Conservation (phyloP, 2,888 invertebrate genomes). For the Spialia ferax region DNA sequence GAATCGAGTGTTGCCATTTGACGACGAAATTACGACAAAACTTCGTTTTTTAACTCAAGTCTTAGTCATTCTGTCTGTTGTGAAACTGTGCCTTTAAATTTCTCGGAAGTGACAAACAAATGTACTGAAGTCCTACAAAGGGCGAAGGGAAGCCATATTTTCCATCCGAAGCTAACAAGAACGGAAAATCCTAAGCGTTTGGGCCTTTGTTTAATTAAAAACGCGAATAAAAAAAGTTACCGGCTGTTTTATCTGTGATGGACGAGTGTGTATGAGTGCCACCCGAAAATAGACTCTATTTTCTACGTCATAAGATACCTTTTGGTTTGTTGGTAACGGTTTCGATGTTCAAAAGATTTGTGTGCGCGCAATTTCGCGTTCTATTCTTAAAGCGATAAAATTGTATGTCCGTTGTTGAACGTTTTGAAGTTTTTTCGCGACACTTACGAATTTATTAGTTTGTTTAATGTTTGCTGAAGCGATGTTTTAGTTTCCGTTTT, state of each 20-base stretch:
- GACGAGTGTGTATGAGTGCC: constrained; percentile 62
- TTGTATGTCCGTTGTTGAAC: constrained; percentile 71
- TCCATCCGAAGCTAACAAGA: constrained; percentile 47
- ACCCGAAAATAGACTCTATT: constrained; percentile 55
- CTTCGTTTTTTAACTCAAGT: not conserved
- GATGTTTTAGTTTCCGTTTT: too few relatives aligned
- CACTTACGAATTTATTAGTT: constrained; percentile 25
- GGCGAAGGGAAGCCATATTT: constrained; percentile 55
- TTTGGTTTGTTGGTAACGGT: constrained; percentile 47
- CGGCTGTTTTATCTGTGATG: constrained; percentile 81
- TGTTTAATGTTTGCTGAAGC: too few relatives aligned
- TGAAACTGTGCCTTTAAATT: constrained; percentile 16
- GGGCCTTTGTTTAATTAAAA: constrained; percentile 82
- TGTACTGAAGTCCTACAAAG: constrained; percentile 44
- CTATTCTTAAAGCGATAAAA: constrained; percentile 77
- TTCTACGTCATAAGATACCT: constrained; percentile 46
- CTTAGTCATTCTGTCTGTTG: constrained; percentile 25
- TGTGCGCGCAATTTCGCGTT: constrained; percentile 76
- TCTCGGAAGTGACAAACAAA: constrained; percentile 29
- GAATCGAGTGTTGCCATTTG: too few relatives aligned
- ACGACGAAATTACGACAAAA: too few relatives aligned
- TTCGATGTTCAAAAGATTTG: constrained; percentile 67
- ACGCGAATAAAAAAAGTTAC: constrained; percentile 79
- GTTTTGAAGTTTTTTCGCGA: constrained; percentile 43
- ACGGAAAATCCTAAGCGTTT: constrained; percentile 64